phyloP scores from a whole-genome alignment of 2,113 vertebrate genomes.

The Setophaga petechia region DNA sequence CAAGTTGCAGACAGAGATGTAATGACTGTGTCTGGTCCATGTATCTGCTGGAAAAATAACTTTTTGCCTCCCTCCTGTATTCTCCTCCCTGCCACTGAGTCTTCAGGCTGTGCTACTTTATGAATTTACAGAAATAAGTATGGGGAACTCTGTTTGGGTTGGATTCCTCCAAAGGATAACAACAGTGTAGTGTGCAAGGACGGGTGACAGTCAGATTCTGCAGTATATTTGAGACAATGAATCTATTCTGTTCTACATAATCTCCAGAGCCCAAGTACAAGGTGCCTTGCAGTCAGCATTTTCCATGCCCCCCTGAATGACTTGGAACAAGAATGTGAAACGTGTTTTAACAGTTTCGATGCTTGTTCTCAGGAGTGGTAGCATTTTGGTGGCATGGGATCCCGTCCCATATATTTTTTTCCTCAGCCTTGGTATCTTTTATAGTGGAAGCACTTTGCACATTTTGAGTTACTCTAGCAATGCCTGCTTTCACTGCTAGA shows the following conservation, averaged over 20 bases:
- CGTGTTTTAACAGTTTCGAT: background rate
- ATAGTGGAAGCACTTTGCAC: constrained; percentile 32
- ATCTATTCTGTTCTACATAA: background rate
- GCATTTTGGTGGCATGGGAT: background rate
- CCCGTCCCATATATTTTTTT: background rate
- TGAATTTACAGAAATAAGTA: background rate
- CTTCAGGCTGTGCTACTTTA: background rate
- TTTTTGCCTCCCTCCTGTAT: background rate
- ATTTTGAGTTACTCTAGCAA: constrained; percentile 35
- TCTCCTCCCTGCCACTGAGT: background rate
- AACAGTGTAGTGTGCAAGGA: background rate
- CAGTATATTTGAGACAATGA: background rate
- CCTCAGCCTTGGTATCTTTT: background rate
- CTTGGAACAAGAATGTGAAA: background rate
- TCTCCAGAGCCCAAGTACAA: background rate
- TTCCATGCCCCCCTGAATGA: background rate
- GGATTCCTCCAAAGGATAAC: background rate
- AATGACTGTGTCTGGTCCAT: background rate
- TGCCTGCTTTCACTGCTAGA: constrained; percentile 34
- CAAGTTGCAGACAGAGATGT: background rate
- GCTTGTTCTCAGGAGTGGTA: background rate
- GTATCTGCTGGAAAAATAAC: background rate
- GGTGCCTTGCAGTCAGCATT: background rate
- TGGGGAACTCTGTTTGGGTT: background rate
- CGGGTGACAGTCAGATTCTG: background rate